phyloP scores from a whole-genome alignment of 2,888 invertebrate species.

The Mongoloraphidia duomilia region DNA sequence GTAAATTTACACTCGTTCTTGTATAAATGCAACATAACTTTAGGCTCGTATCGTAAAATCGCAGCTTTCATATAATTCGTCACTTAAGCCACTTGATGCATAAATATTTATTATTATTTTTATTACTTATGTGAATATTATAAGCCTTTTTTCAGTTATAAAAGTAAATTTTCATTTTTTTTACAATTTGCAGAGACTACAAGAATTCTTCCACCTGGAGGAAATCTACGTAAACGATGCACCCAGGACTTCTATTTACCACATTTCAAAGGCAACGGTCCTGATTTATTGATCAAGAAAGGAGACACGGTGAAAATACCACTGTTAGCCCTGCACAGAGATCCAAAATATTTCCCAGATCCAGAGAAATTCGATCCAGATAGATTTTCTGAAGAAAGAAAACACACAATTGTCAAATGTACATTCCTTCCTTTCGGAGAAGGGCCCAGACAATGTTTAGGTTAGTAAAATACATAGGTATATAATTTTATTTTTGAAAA shows the following conservation, averaged over 20 bases:
- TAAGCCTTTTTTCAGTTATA: no score
- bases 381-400: slow-evolving; percentile 19
- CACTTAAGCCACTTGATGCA: no score
- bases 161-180: no score
- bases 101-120: no score
- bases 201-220: slow-evolving; percentile 20
- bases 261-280: slow-evolving; percentile 13
- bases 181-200: slow-evolving; percentile 18
- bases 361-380: slow-evolving; percentile 16
- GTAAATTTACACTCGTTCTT: no score
- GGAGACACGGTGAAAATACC: slow-evolving; percentile 17
- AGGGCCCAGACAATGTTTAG: slow-evolving; percentile 21
- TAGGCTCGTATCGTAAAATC: no score
- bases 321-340: slow-evolving; percentile 18
- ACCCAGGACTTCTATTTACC: slow-evolving; percentile 16
- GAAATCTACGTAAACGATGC: slow-evolving; percentile 13
- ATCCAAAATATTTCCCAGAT: slow-evolving; percentile 14
- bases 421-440: slow-evolving; percentile 21
- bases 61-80: no score
- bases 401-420: slow-evolving; percentile 17
- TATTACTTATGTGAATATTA: no score
- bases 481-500: no score
- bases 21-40: no score
- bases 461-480: slow-evolving; percentile 9
- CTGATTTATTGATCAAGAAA: slow-evolving; percentile 16